phyloP scores from a whole-genome alignment of 2,888 invertebrate species.

The Acronicta alni region DNA sequence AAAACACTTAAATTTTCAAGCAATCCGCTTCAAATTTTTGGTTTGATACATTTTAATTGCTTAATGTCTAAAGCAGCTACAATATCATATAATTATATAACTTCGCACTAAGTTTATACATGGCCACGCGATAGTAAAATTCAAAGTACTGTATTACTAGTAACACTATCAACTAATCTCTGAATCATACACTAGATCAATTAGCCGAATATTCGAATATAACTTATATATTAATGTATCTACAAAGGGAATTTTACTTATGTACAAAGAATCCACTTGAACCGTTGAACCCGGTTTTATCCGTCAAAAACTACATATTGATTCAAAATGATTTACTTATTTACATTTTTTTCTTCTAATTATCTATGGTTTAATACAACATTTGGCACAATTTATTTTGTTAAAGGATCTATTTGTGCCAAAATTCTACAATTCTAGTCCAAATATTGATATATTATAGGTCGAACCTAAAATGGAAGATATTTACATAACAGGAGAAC shows the following conservation, averaged over 20 bases:
- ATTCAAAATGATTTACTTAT: constrained; percentile 60
- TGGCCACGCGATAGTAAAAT: constrained; percentile 82
- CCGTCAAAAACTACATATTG: constrained; percentile 31
- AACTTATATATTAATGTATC: constrained; percentile 65
- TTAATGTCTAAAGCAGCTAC: constrained; percentile 75
- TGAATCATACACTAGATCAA: constrained; percentile 64
- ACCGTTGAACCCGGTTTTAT: constrained; percentile 17
- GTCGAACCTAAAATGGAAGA: constrained; percentile 46
- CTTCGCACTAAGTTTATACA: constrained; percentile 74
- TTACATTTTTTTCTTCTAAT: constrained; percentile 75
- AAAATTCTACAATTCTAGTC: constrained; percentile 57
- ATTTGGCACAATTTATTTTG: constrained; percentile 68
- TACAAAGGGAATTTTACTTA: constrained; percentile 75
- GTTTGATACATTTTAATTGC: constrained; percentile 83
- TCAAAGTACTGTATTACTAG: constrained; percentile 60
- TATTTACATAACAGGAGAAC: constrained; percentile 57
- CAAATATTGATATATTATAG: constrained; percentile 48
- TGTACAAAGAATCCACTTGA: constrained; percentile 65
- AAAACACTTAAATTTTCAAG: constrained; percentile 89
- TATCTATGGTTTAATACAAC: constrained; percentile 71
- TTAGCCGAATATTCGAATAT: constrained; percentile 51
- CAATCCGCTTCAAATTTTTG: constrained; percentile 88
- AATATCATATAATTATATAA: constrained; percentile 57
- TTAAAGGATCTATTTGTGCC: constrained; percentile 57
- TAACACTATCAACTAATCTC: constrained; percentile 64